Evolutionary conservation across 2,113 vertebrate genomes (phyloP).

Genomic region (Euleptes europaea): DNA sequence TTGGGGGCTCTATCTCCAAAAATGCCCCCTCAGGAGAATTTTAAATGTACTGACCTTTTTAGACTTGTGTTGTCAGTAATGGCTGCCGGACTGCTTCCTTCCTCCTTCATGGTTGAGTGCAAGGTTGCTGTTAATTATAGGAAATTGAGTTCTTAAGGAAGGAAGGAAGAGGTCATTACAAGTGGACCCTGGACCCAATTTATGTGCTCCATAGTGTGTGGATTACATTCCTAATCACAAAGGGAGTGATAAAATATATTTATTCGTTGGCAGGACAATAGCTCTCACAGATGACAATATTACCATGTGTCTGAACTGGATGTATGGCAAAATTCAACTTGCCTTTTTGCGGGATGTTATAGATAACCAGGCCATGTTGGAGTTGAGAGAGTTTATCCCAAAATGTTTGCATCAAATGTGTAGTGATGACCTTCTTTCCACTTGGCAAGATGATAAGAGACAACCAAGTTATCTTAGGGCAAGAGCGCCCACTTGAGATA

Average conservation of each 20-base stretch:
- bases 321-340: background rate
- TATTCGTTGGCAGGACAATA: background rate
- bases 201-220: no score
- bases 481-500: background rate
- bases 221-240: background rate
- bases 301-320: background rate
- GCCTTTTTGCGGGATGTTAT: background rate
- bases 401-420: background rate
- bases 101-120: no score
- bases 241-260: background rate
- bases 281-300: background rate
- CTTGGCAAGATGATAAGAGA: background rate
- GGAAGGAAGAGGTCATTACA: no score
- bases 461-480: background rate
- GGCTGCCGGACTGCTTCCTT: no score
- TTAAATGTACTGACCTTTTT: no score
- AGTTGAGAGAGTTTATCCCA: background rate
- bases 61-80: no score
- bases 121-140: no score
- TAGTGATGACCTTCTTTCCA: background rate
- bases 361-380: background rate
- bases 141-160: no score
- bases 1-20: no score
- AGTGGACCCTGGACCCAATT: no score
- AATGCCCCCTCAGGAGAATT: no score